phyloP scores from a whole-genome alignment of 2,888 invertebrate genomes.

The Limenitis arthemis region DNA sequence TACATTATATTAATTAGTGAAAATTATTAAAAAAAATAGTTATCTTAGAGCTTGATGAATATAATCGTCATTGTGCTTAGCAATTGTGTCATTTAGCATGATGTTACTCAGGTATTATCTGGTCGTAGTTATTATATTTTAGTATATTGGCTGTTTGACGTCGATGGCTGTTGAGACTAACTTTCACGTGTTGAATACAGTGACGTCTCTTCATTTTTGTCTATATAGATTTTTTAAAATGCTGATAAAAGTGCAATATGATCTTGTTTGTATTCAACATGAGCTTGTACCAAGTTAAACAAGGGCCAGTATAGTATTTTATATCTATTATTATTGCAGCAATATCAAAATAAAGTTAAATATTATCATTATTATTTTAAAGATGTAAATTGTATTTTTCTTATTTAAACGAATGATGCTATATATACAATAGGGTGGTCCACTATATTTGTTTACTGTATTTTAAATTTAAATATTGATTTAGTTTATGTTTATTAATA shows the following conservation, averaged over 20 bases:
- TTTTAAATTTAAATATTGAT: too few relatives aligned
- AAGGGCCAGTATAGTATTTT: too few relatives aligned
- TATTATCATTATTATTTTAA: too few relatives aligned
- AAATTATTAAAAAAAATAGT: slow-evolving; percentile 50
- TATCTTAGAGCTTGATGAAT: slow-evolving; percentile 69
- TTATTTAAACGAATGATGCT: too few relatives aligned
- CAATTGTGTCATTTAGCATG: slow-evolving; percentile 61
- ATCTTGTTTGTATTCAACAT: background rate
- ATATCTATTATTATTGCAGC: too few relatives aligned
- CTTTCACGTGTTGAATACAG: slow-evolving; percentile 9
- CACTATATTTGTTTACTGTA: too few relatives aligned
- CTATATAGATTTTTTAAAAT: background rate
- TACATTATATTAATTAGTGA: slow-evolving; percentile 49
- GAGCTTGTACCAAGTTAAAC: too few relatives aligned
- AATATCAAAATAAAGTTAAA: too few relatives aligned
- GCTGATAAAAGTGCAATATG: slow-evolving; percentile 17
- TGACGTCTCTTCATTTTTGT: background rate
- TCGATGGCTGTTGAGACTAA: slow-evolving; percentile 13
- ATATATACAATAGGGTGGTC: too few relatives aligned
- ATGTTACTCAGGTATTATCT: slow-evolving; percentile 54
- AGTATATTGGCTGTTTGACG: slow-evolving; percentile 6
- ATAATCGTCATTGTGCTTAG: slow-evolving; percentile 71
- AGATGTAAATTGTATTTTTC: too few relatives aligned
- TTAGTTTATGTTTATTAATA: too few relatives aligned
- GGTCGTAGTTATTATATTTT: slow-evolving; percentile 36